These are phyloP conservation scores for Parotia lawesii DNA, from an alignment of 2,113 vertebrate species.

Conservation along the genomic window DNA sequence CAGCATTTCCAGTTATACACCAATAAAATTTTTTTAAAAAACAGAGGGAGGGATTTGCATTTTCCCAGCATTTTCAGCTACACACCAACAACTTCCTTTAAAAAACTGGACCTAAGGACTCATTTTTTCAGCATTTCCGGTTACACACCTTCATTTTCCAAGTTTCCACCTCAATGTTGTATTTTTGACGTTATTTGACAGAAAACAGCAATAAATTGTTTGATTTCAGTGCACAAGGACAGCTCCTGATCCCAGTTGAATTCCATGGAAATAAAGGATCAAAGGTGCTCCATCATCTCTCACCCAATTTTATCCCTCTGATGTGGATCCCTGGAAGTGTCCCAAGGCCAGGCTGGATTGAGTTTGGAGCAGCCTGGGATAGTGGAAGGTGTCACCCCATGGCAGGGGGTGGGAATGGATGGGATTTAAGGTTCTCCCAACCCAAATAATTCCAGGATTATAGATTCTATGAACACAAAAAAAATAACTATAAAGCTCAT, in stretches of 20 bases:
- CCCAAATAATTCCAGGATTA: background rate
- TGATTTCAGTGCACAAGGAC: background rate
- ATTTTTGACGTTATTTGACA: background rate
- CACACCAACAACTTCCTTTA: background rate
- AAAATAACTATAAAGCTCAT: background rate
- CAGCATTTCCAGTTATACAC: background rate
- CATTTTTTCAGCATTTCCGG: background rate
- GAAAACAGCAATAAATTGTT: background rate
- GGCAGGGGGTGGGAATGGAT: background rate
- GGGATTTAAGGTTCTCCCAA: background rate
- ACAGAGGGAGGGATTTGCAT: fast-evolving
- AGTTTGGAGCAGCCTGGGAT: background rate
- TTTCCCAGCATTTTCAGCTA: background rate
- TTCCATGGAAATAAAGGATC: background rate
- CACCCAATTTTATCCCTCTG: background rate
- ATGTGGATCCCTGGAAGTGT: background rate
- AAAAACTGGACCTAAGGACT: background rate
- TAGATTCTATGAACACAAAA: background rate
- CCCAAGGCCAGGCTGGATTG: background rate
- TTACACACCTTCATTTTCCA: fast-evolving
- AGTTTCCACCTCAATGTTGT: fast-evolving
- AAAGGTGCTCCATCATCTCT: background rate
- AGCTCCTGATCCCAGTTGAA: background rate
- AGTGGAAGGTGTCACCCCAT: background rate
- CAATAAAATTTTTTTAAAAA: background rate